Evolutionary conservation across 2,113 vertebrate genomes (phyloP).

Genomic region (Puntigrus tetrazona): DNA sequence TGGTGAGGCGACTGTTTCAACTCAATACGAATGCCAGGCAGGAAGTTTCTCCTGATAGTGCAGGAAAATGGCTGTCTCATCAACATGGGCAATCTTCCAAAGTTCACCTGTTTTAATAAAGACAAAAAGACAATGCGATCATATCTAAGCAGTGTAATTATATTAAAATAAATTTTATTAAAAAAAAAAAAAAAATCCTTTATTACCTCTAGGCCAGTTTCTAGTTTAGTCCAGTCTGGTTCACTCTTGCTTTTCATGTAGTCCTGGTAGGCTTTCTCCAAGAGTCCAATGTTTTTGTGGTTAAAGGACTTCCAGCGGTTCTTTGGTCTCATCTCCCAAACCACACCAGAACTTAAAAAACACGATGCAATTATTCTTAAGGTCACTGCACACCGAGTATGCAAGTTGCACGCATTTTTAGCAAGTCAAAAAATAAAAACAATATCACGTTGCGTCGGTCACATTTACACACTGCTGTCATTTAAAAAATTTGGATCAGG

Average conservation of each 20-base stretch:
- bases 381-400: too few relatives aligned
- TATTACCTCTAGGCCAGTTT: slow-evolving; percentile 84
- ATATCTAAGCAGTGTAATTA: slow-evolving; percentile 12
- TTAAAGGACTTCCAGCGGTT: slow-evolving; percentile 93
- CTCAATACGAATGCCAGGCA: slow-evolving; percentile 91
- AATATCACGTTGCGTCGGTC: too few relatives aligned
- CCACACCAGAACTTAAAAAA: slow-evolving; percentile 86
- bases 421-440: too few relatives aligned
- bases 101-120: slow-evolving; percentile 82
- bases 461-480: too few relatives aligned
- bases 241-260: slow-evolving; percentile 61
- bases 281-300: slow-evolving; percentile 87
- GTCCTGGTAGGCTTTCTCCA: slow-evolving; percentile 88
- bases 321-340: slow-evolving; percentile 92
- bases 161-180: neutral
- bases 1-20: slow-evolving; percentile 93
- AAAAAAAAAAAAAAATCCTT: neutral
- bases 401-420: too few relatives aligned
- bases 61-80: slow-evolving; percentile 85
- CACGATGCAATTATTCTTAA: neutral
- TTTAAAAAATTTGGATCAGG: too few relatives aligned
- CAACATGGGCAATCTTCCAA: slow-evolving; percentile 80
- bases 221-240: slow-evolving; percentile 82
- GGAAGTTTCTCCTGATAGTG: slow-evolving; percentile 86
- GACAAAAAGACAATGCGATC: neutral